Evolutionary conservation across 2,888 invertebrate species (phyloP).

Genomic region (Latheticus oryzae): DNA sequence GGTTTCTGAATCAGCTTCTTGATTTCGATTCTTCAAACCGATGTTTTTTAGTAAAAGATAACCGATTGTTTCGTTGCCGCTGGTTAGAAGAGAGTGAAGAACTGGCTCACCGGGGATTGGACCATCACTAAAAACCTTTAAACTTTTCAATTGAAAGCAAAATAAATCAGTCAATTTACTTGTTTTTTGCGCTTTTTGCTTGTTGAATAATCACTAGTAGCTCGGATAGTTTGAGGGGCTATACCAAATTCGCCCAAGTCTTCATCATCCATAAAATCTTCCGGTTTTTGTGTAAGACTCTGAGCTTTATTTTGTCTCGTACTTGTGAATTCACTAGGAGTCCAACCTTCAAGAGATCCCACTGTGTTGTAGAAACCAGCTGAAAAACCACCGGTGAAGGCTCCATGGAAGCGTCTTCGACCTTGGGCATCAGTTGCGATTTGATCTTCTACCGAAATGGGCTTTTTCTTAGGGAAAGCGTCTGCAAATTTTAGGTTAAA

Average conservation of each 20-base stretch:
- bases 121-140: conserved; percentile 60
- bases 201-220: conserved; percentile 79
- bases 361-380: conserved; percentile 98
- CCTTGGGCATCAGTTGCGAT: conserved; percentile 91
- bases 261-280: conserved; percentile 99
- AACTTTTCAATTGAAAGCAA: conserved; percentile 26
- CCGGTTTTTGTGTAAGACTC: conserved; percentile 74
- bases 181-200: conserved; percentile 63
- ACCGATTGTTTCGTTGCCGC: conserved; percentile 89
- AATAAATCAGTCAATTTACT: conserved; percentile 16
- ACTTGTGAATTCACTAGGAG: conserved; percentile 90
- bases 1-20: conserved; percentile 46
- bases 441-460: conserved; percentile 85
- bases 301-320: conserved; percentile 79
- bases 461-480: conserved; percentile 82
- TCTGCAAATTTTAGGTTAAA: conserved; percentile 67
- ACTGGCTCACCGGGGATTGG: conserved; percentile 76
- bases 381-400: conserved; percentile 97
- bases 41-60: conserved; percentile 86
- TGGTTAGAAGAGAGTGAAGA: conserved; percentile 75
- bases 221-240: conserved; percentile 86
- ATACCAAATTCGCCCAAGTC: conserved; percentile 96
- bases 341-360: conserved; percentile 95
- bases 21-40: conserved; percentile 78
- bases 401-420: conserved; percentile 94